phyloP scores from a whole-genome alignment of 2,888 invertebrate species.

The Rhamphomyia laevipes region DNA sequence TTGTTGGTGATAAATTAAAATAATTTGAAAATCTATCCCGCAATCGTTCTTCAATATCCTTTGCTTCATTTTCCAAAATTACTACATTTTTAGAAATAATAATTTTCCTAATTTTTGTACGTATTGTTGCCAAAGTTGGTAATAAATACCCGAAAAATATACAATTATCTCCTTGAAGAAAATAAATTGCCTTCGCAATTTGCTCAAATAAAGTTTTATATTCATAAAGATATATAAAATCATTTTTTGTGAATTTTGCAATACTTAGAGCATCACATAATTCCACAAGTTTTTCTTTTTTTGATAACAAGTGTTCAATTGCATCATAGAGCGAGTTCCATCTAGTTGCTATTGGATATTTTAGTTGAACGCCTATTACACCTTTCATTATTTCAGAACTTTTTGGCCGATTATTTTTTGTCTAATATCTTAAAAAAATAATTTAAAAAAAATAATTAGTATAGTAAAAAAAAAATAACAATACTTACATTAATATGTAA shows the following conservation, averaged over 20 bases:
- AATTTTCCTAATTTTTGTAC: conserved; percentile 7
- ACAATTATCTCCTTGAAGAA: conserved; percentile 10
- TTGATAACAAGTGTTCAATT: conserved; percentile 8
- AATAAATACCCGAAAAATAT: conserved; percentile 13
- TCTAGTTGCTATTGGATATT: conserved; percentile 11
- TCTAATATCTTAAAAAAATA: not conserved
- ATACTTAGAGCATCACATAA: no score
- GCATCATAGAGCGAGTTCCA: conserved; percentile 14
- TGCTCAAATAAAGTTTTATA: conserved; percentile 9
- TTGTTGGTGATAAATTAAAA: conserved; percentile 8
- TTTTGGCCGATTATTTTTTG: conserved; percentile 10
- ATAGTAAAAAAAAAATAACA: no score
- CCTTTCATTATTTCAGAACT: conserved; percentile 8
- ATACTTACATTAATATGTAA: not conserved
- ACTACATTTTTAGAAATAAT: not conserved
- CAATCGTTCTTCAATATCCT: conserved; percentile 7
- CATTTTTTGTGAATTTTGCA: conserved; percentile 3
- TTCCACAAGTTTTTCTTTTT: conserved; percentile 9
- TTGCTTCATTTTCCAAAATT: not conserved
- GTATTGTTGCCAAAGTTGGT: conserved; percentile 12
- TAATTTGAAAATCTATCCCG: conserved; percentile 8
- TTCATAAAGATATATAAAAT: conserved; percentile 11
- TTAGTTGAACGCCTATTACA: conserved; percentile 7
- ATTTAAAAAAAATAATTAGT: no score
- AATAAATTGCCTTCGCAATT: conserved; percentile 11